These are phyloP conservation scores for Calidris pygmaea DNA, from an alignment of 2,113 vertebrate species.

Conservation along the genomic window DNA sequence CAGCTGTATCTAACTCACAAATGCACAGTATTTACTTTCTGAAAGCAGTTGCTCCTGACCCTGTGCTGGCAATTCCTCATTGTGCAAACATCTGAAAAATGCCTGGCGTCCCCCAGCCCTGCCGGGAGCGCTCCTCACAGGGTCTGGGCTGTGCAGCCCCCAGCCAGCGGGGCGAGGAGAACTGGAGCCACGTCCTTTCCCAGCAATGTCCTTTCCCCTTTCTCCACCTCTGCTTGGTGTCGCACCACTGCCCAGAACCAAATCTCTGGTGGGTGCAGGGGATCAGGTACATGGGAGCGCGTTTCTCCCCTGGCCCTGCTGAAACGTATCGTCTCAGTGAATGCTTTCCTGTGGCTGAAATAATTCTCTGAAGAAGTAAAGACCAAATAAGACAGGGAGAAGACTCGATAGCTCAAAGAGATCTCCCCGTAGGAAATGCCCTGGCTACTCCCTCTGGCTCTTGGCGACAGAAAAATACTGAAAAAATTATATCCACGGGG, in stretches of 20 bases:
- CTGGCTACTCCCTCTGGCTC: neutral
- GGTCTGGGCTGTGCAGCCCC: neutral
- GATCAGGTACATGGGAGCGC: neutral
- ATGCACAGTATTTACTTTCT: slow-evolving; percentile 20
- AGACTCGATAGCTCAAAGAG: neutral
- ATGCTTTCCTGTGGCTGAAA: neutral
- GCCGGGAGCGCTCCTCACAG: neutral
- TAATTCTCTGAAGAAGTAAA: neutral
- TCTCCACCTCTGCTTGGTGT: neutral
- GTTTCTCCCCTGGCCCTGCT: neutral
- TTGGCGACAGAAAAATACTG: neutral
- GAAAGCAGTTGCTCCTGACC: slow-evolving; percentile 2
- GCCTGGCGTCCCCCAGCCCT: neutral
- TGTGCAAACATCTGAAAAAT: slow-evolving; percentile 38
- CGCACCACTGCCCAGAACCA: neutral
- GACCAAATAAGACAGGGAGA: neutral
- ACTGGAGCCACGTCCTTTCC: neutral
- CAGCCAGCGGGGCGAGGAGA: neutral
- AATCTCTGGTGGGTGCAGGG: neutral
- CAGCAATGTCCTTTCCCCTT: too few relatives aligned
- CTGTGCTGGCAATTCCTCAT: neutral
- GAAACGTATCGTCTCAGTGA: neutral
- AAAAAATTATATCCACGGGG: neutral
- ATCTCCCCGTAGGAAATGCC: neutral
- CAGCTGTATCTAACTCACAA: neutral